Base-by-base conservation (phyloP, 2,888 invertebrate species). In the Trachelus stipa region DNA sequence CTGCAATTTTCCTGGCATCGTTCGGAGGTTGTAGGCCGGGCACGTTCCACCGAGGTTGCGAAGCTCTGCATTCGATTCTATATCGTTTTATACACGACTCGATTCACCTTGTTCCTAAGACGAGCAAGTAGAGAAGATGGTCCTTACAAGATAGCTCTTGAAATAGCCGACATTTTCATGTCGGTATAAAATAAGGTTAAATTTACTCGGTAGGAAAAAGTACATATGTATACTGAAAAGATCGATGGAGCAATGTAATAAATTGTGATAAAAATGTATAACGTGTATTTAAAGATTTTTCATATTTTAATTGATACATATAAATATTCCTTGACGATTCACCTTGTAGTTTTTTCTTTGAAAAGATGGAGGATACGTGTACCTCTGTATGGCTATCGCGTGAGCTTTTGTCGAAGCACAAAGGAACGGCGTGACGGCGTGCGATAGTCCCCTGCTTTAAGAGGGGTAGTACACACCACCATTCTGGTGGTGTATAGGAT, bases 351-450 rank as follows among this genome's bases (percentile, higher is more conserved):
- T 9, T 71, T 30, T 31, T 69, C 4, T 35, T 35, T 71, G 31
- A 23, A 71, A 71, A 71, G 33, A 71, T 71, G 71, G 71, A 31
- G 6, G 71, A 30, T 33, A 71, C 71, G 2, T 34, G 15, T 71
- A 31, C 12, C 31, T 31, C 4, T 31, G 4, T 71, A 71, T 23
- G 34, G 71, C 12, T 34, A 31, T 71, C 71, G 82, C 80, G 80
- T 82, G 78, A 78, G 84, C 86, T 85, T 85, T 88, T 87, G 89
- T 89, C 87, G 89, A 88, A 87, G 88, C 85, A 87, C 87, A 88
- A 89, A 89, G 88, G 83, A 89, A 82, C 85, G 85, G 84, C 87
- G 87, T 88, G 88, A 90, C 89, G 85, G 87, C 83, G 84, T 81
- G 84, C 85, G 84, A 85, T 85, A 85, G 85, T 85, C 85, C 82